A percentile compares a stretch with the other conserved stretches of the same genome.
Evolutionary conservation across 2,113 vertebrate species (phyloP).

Genomic region (Pycnonotus jocosus): DNA sequence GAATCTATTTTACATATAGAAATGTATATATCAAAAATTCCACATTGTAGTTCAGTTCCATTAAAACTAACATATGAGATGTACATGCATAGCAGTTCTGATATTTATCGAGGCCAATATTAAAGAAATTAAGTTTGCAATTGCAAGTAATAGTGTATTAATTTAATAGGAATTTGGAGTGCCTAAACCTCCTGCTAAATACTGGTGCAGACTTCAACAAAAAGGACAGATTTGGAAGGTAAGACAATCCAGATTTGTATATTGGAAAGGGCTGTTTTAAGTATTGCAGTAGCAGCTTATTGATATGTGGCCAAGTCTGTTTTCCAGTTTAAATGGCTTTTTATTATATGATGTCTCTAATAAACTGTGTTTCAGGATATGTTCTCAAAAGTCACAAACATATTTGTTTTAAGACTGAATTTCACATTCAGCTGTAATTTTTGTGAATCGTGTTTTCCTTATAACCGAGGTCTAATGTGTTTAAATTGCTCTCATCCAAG

Average conservation of each 20-base stretch:
- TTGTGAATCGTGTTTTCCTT: not conserved
- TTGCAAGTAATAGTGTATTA: not conserved
- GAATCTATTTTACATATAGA: not conserved
- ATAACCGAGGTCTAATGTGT: not conserved
- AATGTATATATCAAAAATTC: not conserved
- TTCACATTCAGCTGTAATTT: not conserved
- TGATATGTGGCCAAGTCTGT: not conserved
- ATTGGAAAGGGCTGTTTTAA: not conserved
- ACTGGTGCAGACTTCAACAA: conserved; percentile 96
- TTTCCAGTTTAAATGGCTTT: not conserved
- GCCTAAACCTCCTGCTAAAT: conserved; percentile 96
- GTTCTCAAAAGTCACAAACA: not conserved
- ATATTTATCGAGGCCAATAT: not conserved
- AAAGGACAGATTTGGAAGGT: conserved; percentile 98
- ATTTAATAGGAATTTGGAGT: conserved; percentile 90
- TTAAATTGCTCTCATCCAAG: not conserved
- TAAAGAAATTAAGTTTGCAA: not conserved
- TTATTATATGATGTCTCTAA: not conserved
- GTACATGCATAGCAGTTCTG: not conserved
- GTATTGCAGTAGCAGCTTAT: not conserved
- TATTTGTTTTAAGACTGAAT: not conserved
- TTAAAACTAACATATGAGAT: not conserved
- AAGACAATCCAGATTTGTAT: conserved; percentile 19
- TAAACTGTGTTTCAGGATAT: not conserved
- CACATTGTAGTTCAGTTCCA: not conserved